phyloP scores from a whole-genome alignment of 2,888 invertebrate species.

The Oconnorella tubifera region DNA sequence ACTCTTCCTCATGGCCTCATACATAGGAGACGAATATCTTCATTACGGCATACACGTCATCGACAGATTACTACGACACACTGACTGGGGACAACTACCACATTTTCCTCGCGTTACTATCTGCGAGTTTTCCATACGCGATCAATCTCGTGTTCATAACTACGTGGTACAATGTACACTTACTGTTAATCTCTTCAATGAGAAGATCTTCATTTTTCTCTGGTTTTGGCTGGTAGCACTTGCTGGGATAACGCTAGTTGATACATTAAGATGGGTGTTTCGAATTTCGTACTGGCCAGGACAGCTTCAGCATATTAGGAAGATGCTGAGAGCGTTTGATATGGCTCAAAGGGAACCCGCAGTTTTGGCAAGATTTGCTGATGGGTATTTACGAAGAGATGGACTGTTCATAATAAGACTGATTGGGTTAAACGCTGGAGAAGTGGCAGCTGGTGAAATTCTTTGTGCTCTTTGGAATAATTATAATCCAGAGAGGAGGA shows the following conservation, averaged over 20 bases:
- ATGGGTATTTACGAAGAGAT: conserved; percentile 40
- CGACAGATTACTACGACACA: conserved; percentile 52
- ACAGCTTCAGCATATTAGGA: conserved; percentile 37
- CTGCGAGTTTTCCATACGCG: conserved; percentile 54
- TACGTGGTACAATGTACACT: conserved; percentile 43
- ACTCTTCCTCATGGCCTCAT: conserved; percentile 58
- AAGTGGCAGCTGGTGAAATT: conserved; percentile 41
- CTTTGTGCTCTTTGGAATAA: conserved; percentile 43
- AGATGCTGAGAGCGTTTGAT: conserved; percentile 37
- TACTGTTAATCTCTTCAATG: conserved; percentile 43
- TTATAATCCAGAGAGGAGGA: conserved; percentile 40
- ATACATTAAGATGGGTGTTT: conserved; percentile 39
- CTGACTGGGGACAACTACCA: conserved; percentile 50
- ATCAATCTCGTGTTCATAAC: conserved; percentile 38
- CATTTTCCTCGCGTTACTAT: conserved; percentile 55
- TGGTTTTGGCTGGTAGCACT: conserved; percentile 43
- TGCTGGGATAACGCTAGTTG: conserved; percentile 35
- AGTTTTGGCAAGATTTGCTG: conserved; percentile 39
- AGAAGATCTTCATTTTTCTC: conserved; percentile 43
- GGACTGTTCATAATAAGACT: conserved; percentile 40
- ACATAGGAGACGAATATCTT: conserved; percentile 57
- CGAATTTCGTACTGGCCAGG: conserved; percentile 40
- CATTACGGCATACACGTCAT: conserved; percentile 58
- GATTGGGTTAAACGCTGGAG: conserved; percentile 41
- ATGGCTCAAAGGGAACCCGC: conserved; percentile 34